Conservation (phyloP, 2,797 vertebrate species). For the Poecilia gillii region DNA sequence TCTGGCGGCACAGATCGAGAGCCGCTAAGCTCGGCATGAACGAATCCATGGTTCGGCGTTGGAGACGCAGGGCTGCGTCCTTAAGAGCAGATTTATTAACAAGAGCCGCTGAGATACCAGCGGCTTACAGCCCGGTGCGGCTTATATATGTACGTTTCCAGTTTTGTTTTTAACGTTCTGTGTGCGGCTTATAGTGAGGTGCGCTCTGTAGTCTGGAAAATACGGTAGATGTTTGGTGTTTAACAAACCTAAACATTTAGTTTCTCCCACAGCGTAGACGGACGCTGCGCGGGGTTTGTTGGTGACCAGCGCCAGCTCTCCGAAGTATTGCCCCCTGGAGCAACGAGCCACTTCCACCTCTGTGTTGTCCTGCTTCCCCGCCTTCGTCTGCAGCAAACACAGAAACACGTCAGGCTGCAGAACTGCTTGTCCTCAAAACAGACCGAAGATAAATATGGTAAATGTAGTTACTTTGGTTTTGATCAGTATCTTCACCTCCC, state of each 20-base stretch:
- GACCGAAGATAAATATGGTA: background rate
- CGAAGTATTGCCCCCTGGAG: slow-evolving; percentile 92
- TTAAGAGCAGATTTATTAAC: too few relatives aligned
- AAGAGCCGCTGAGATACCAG: too few relatives aligned
- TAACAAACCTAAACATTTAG: slow-evolving; percentile 90
- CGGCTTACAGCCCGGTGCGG: too few relatives aligned
- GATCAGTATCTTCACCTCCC: slow-evolving; percentile 94
- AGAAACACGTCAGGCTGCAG: background rate
- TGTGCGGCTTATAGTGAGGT: too few relatives aligned
- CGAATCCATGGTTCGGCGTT: too few relatives aligned
- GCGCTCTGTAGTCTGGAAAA: too few relatives aligned
- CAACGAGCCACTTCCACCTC: slow-evolving; percentile 93
- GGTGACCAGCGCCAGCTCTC: slow-evolving; percentile 94
- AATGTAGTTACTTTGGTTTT: slow-evolving; percentile 86
- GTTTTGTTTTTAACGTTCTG: too few relatives aligned
- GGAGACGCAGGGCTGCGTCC: too few relatives aligned
- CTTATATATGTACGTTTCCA: too few relatives aligned
- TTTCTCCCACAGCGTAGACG: slow-evolving; percentile 91
- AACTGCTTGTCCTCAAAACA: background rate
- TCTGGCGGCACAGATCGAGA: too few relatives aligned
- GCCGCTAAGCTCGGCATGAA: too few relatives aligned
- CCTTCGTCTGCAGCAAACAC: slow-evolving; percentile 70
- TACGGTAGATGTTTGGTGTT: background rate
- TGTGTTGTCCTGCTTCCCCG: slow-evolving; percentile 80
- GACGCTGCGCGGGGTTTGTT: slow-evolving; percentile 95